These are phyloP conservation scores for Puma concolor DNA, from an alignment of 2,113 vertebrate genomes.

Conservation along the genomic window DNA sequence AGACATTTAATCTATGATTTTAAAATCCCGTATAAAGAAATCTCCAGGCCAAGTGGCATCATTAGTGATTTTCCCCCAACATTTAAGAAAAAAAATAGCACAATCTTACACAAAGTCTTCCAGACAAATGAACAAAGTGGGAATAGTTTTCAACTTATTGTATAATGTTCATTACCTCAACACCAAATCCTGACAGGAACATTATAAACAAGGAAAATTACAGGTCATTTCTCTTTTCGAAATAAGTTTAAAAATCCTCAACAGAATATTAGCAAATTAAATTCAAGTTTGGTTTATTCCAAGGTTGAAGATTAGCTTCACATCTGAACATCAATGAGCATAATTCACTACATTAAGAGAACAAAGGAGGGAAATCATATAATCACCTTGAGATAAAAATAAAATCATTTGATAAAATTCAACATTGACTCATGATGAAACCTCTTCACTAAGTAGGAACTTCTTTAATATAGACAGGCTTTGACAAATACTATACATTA, in stretches of 20 bases:
- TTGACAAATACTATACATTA: background rate
- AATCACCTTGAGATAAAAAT: background rate
- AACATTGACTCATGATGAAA: background rate
- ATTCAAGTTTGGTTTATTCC: background rate
- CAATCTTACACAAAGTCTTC: background rate
- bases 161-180: background rate
- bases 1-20: background rate
- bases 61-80: background rate
- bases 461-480: background rate
- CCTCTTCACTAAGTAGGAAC: background rate
- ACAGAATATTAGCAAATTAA: background rate
- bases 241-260: background rate
- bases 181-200: background rate
- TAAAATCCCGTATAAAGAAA: background rate
- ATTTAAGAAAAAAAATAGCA: background rate
- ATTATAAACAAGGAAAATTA: background rate
- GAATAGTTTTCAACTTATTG: background rate
- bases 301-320: background rate
- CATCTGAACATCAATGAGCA: background rate
- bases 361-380: background rate
- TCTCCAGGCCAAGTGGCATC: background rate
- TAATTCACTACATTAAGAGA: background rate
- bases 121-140: background rate
- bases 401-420: background rate
- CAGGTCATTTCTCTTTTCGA: background rate